phyloP scores from a whole-genome alignment of 2,888 invertebrate species.

The Nephrotoma guestfalica region DNA sequence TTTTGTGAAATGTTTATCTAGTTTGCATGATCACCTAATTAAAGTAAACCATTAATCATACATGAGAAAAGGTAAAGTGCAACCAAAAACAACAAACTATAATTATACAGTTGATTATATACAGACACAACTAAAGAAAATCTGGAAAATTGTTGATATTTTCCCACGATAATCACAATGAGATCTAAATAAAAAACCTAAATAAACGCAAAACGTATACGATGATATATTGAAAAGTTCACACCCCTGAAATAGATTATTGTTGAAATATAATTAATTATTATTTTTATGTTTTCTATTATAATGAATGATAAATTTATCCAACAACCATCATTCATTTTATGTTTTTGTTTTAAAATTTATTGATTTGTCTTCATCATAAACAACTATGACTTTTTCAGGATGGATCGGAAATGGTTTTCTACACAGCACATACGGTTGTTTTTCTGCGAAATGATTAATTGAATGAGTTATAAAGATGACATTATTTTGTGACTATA shows the following conservation, averaged over 20 bases:
- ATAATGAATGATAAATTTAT: no score
- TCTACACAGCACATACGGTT: no score
- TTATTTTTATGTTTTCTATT: background rate
- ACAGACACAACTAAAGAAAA: background rate
- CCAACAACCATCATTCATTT: background rate
- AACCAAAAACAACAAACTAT: background rate
- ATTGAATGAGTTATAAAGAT: background rate
- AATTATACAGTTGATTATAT: background rate
- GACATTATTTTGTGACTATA: background rate
- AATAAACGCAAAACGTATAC: background rate
- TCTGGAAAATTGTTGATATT: background rate
- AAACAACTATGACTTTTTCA: background rate
- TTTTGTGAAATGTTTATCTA: background rate
- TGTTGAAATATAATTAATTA: background rate
- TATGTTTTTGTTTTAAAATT: background rate
- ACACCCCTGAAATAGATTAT: background rate
- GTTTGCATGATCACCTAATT: background rate
- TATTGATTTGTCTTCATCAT: background rate
- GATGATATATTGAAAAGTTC: background rate
- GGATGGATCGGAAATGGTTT: background rate
- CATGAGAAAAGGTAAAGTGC: background rate
- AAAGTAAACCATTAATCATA: background rate
- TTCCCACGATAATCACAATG: background rate
- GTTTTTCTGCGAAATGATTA: background rate
- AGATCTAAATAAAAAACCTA: background rate